A percentile compares a stretch with the other conserved stretches of the same genome.
These are phyloP conservation scores for Nephrotoma guestfalica DNA, from an alignment of 2,888 invertebrate species.

Conservation along the genomic window DNA sequence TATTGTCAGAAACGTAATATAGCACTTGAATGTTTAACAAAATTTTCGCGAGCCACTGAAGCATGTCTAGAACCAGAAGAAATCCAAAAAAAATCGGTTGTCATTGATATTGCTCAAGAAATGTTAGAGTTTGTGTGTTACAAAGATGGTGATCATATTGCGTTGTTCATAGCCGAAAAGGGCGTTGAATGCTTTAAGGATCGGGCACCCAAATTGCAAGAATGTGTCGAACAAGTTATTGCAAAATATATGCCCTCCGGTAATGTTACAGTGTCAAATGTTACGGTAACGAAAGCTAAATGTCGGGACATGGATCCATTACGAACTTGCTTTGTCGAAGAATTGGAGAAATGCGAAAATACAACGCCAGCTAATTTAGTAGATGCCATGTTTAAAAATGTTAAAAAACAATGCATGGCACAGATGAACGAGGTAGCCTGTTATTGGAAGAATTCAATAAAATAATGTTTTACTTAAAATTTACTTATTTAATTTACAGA, in stretches of 20 bases:
- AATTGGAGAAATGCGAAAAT: constrained; percentile 37
- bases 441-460: not conserved
- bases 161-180: constrained; percentile 70
- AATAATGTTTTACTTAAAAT: not conserved
- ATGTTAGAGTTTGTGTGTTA: constrained; percentile 58
- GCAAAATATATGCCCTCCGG: constrained; percentile 35
- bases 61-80: constrained; percentile 50
- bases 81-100: constrained; percentile 41
- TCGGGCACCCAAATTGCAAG: constrained; percentile 42
- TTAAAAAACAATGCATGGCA: constrained; percentile 34
- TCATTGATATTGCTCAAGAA: constrained; percentile 52
- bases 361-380: constrained; percentile 68
- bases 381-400: constrained; percentile 57
- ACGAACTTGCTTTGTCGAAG: constrained; percentile 23
- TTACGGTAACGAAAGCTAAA: constrained; percentile 42
- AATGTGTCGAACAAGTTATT: constrained; percentile 49
- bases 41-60: constrained; percentile 39
- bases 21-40: constrained; percentile 40
- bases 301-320: constrained; percentile 37
- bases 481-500: not conserved
- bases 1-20: constrained; percentile 46
- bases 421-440: not conserved
- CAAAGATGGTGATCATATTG: constrained; percentile 70
- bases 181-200: constrained; percentile 57
- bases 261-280: constrained; percentile 20